Percentiles rank a stretch among this genome's conserved stretches.
phyloP scores from a whole-genome alignment of 1,140 invertebrate genomes.

The Caerostris extrusa region DNA sequence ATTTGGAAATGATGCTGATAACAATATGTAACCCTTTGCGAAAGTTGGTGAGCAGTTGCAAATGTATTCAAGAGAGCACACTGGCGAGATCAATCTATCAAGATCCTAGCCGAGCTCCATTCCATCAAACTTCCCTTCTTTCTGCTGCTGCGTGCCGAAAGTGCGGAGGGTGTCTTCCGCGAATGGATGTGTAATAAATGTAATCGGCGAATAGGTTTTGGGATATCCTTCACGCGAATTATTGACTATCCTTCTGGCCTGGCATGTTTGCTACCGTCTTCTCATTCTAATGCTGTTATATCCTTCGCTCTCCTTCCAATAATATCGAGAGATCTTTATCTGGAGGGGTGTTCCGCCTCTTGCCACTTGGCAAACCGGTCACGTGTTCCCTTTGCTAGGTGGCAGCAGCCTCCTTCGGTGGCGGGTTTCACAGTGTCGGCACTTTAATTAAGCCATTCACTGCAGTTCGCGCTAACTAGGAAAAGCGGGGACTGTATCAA shows the following conservation, averaged over 20 bases:
- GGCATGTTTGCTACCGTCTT: slow-evolving; percentile 51
- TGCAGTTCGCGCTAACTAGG: slow-evolving; percentile 63
- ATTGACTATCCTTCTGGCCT: slow-evolving; percentile 33
- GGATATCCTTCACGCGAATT: slow-evolving; percentile 1
- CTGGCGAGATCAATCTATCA: no score
- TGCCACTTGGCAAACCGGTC: slow-evolving; percentile 54
- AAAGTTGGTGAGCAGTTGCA: no score
- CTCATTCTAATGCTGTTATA: slow-evolving; percentile 67
- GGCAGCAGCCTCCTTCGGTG: slow-evolving; percentile 52
- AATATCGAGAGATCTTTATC: slow-evolving; percentile 67
- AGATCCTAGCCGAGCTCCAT: not conserved
- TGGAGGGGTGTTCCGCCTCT: slow-evolving; percentile 56
- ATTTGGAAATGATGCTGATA: no score
- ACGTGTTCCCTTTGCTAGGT: slow-evolving; percentile 67
- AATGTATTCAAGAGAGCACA: no score
- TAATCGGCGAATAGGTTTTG: slow-evolving; percentile 4
- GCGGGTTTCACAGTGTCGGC: slow-evolving; percentile 22
- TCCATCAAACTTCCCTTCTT: not conserved
- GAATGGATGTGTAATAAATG: not conserved
- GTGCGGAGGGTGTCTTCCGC: not conserved
- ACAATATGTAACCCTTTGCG: no score
- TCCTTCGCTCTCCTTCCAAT: slow-evolving; percentile 50
- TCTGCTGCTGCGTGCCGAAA: not conserved
- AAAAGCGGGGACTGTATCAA: slow-evolving; percentile 43
- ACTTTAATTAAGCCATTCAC: slow-evolving; percentile 74